Evolutionary conservation across 2,888 invertebrate genomes (phyloP).

Genomic region (Sarcophaga caerulescens): DNA sequence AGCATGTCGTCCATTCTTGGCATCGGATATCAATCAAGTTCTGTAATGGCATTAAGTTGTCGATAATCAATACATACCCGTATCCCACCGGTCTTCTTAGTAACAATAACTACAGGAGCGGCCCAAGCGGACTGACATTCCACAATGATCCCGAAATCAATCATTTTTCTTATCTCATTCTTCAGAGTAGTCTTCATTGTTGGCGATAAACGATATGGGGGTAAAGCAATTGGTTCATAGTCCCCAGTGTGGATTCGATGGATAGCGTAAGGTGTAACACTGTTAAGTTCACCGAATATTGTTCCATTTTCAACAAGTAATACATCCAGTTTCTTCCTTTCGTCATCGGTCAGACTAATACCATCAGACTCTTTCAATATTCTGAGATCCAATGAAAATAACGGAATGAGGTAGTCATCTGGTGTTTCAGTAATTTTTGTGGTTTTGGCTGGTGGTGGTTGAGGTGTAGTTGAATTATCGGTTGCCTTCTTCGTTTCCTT

Average conservation of each 20-base stretch:
- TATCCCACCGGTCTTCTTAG: constrained; percentile 67
- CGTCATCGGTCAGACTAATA: constrained; percentile 13
- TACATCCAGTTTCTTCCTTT: constrained; percentile 34
- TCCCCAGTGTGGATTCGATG: constrained; percentile 28
- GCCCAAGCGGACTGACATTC: constrained; percentile 78
- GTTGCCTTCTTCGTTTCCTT: neutral
- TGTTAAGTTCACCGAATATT: constrained; percentile 9
- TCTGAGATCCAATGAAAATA: constrained; percentile 32
- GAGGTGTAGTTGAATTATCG: neutral
- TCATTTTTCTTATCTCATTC: constrained; percentile 75
- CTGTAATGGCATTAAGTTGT: constrained; percentile 16
- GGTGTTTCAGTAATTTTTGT: neutral
- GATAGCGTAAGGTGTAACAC: no score
- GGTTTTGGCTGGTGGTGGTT: neutral
- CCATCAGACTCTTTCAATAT: constrained; percentile 40
- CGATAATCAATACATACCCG: constrained; percentile 72
- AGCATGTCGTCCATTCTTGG: no score
- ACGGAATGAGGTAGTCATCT: constrained; percentile 30
- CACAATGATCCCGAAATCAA: constrained; percentile 74
- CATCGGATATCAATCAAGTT: neutral
- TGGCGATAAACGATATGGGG: no score
- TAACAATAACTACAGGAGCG: neutral
- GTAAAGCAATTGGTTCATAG: constrained; percentile 23
- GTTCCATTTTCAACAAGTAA: constrained; percentile 10
- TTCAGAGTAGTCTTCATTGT: constrained; percentile 51